Evolutionary conservation across 2,888 invertebrate species (phyloP), one percentile per base, ranked within the genome.

Genomic region (Eupithecia tripunctaria): DNA sequence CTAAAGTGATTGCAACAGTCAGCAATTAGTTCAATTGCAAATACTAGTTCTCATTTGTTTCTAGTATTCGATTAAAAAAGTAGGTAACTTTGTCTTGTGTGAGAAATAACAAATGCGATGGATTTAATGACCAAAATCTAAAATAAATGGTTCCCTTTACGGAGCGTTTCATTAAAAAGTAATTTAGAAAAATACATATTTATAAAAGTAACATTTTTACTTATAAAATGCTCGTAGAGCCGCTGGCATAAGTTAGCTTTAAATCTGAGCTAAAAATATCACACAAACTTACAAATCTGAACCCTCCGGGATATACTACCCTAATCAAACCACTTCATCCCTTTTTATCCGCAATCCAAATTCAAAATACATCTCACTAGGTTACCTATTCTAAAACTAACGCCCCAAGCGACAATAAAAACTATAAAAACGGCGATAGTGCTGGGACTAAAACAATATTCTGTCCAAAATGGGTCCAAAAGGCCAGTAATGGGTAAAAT

Each of bases 361-460:
- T 72, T 73, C 68, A 77, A 76, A 74, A 63, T 72, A 72, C 72
- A 74, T 76, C 38, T 3, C 32, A 62, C 73, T 65, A 64, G 60
- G 60, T 60, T 68, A 67, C 70, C 68, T 79, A 72, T 79, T 79
- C 74, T 77, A 73, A 79, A 82, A 80, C 82, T 82, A 84, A 73
- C 72, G 69, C 71, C 68, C 27, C 74, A 72, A 60, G 63, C 74
- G 77, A 51, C 77, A 67, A 83, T 85, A 82, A 82, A 56, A 56
- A 56, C 56, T 56, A 56, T 56, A 25, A 56, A 80, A 81, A 75
- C 47, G 63, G 72, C 77, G 79, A 81, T 84, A 79, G 79, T 64
- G 81, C 75, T 65, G 72, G 73, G 75, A 83, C 83, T 82, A 79
- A 84, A 85, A 85, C 85, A 83, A 86, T 86, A 83, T 84, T 83